phyloP scores from a whole-genome alignment of 2,888 invertebrate genomes.

The Argynnis bischoffii region DNA sequence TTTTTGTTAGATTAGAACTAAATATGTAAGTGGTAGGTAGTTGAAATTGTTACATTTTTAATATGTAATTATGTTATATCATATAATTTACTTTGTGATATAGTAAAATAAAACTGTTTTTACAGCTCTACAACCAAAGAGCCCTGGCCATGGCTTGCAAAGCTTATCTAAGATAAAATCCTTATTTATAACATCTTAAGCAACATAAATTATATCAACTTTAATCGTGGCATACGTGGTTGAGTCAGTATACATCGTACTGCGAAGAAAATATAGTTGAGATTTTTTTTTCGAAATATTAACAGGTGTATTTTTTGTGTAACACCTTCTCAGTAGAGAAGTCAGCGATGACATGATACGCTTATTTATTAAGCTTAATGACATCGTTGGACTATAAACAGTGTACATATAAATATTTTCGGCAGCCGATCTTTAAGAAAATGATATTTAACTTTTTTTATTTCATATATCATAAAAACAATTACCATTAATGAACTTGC shows the following conservation, averaged over 20 bases:
- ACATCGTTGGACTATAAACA: constrained; percentile 7
- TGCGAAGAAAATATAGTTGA: constrained; percentile 9
- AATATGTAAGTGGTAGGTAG: too few relatives aligned
- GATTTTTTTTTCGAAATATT: constrained; percentile 2
- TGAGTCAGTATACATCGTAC: constrained; percentile 6
- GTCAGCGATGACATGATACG: constrained; percentile 26
- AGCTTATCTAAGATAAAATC: constrained; percentile 19
- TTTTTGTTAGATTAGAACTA: too few relatives aligned
- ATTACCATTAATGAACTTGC: too few relatives aligned
- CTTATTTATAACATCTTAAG: constrained; percentile 26
- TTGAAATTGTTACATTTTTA: too few relatives aligned
- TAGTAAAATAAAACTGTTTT: constrained; percentile 2
- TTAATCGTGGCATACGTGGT: constrained; percentile 5
- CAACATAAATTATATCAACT: constrained; percentile 20
- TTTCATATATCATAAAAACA: too few relatives aligned
- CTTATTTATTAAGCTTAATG: constrained; percentile 24
- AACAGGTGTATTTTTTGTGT: constrained; percentile 14
- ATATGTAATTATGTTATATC: too few relatives aligned
- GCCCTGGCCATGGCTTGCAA: not conserved
- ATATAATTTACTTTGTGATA: not conserved
- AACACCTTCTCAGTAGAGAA: constrained; percentile 17
- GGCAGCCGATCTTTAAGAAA: not conserved
- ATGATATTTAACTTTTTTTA: not conserved
- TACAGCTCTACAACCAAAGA: not conserved
- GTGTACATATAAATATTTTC: not conserved